Conservation (phyloP, 2,888 invertebrate genomes). For the Alloplasta piceator region DNA sequence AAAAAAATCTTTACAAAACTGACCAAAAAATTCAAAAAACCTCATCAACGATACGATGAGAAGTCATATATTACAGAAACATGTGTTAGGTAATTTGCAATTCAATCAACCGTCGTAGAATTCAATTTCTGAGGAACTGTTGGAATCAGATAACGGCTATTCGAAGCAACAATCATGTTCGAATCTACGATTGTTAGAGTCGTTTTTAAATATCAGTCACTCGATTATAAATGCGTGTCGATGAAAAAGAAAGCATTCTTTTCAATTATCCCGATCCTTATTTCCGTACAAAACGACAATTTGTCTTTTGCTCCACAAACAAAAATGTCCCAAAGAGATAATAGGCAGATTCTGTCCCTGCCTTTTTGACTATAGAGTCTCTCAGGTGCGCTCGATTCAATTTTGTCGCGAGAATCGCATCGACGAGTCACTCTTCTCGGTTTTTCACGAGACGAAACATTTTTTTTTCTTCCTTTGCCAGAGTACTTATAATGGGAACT, state of each 20-base stretch:
- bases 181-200: too few relatives aligned
- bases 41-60: too few relatives aligned
- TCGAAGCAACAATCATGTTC: too few relatives aligned
- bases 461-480: constrained; percentile 12
- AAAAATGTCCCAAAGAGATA: constrained; percentile 34
- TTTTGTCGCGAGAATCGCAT: background rate
- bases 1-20: too few relatives aligned
- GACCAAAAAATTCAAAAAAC: too few relatives aligned
- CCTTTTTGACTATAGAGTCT: constrained; percentile 10
- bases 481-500: constrained; percentile 50
- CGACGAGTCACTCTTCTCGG: constrained; percentile 22
- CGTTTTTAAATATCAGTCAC: too few relatives aligned
- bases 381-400: background rate
- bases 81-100: too few relatives aligned
- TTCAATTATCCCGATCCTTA: background rate
- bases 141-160: too few relatives aligned
- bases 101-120: too few relatives aligned
- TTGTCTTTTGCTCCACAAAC: constrained; percentile 24
- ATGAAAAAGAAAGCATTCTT: background rate
- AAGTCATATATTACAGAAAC: too few relatives aligned
- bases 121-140: too few relatives aligned
- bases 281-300: constrained; percentile 16
- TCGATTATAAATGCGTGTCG: too few relatives aligned
- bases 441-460: background rate
- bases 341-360: background rate